Percentiles rank a stretch among this genome's conserved stretches.
Conservation (phyloP, 2,113 vertebrate genomes). For the Smithornis capensis region DNA sequence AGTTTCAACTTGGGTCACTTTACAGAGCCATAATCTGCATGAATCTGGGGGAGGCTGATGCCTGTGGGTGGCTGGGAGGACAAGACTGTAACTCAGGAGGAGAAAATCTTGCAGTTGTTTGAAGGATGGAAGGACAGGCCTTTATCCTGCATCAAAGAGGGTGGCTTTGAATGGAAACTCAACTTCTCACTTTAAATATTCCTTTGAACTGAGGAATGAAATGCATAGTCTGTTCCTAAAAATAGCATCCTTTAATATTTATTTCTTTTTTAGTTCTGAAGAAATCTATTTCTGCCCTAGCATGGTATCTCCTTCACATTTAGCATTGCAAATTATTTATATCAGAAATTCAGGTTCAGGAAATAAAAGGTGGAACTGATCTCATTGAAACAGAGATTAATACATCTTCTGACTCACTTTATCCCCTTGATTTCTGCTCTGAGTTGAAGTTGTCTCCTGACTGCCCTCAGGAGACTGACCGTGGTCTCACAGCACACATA, state of each 20-base stretch:
- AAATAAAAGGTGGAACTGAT: not conserved
- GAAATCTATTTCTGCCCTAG: not conserved
- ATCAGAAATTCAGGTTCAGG: not conserved
- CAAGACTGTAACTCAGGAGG: conserved; percentile 30
- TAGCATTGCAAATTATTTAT: not conserved
- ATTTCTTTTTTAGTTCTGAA: not conserved
- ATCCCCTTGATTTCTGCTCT: not conserved
- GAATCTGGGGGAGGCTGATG: conserved; percentile 4
- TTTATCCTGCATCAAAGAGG: conserved; percentile 60
- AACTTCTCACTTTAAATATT: conserved; percentile 37
- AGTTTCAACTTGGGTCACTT: conserved; percentile 34
- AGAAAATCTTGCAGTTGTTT: conserved; percentile 54
- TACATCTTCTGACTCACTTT: not conserved
- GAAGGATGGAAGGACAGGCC: conserved; percentile 8
- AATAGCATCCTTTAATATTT: conserved; percentile 15
- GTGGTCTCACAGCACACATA: not conserved
- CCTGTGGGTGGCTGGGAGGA: conserved; percentile 7
- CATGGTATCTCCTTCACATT: not conserved
- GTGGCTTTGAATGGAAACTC: conserved; percentile 52
- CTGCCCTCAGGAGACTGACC: not conserved
- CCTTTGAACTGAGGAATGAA: conserved; percentile 44
- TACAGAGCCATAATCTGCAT: conserved; percentile 25
- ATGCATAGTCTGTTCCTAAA: not conserved
- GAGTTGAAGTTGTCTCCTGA: not conserved
- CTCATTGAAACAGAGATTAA: not conserved